Evolutionary conservation across 2,113 vertebrate genomes (phyloP).

Genomic region (Lophochroa leadbeateri): DNA sequence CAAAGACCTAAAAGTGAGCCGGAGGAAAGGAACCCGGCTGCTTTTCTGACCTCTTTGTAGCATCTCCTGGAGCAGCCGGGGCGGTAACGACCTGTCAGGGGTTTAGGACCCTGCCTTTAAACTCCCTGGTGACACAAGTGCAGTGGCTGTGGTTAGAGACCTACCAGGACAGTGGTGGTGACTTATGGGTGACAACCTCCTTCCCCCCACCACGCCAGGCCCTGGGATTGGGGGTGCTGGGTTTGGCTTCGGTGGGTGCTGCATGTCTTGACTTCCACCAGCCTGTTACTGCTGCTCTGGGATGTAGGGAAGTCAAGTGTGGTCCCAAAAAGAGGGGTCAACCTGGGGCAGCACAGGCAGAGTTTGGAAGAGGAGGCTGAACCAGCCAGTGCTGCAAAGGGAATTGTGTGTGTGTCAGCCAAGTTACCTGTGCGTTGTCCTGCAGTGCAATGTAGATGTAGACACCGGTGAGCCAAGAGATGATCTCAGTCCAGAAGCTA

Average conservation of each 20-base stretch:
- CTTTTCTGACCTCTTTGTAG: background rate
- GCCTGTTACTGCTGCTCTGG: background rate
- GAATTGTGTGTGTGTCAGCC: rapidly evolving
- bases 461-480: slow-evolving; percentile 79
- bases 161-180: too few relatives aligned
- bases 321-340: background rate
- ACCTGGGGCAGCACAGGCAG: background rate
- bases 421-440: background rate
- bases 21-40: background rate
- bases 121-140: too few relatives aligned
- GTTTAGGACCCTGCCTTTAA: background rate
- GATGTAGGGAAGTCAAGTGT: rapidly evolving
- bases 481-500: slow-evolving; percentile 75
- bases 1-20: background rate
- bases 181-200: too few relatives aligned
- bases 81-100: background rate
- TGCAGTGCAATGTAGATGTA: slow-evolving; percentile 76
- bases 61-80: background rate
- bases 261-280: rapidly evolving
- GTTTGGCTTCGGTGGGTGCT: rapidly evolving
- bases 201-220: too few relatives aligned
- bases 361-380: background rate
- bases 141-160: too few relatives aligned
- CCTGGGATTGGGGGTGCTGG: background rate
- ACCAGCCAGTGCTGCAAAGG: too few relatives aligned